Evolutionary conservation across 2,113 vertebrate genomes (phyloP), one percentile per base, ranked within the genome.

Genomic region (Ellobius talpinus): DNA sequence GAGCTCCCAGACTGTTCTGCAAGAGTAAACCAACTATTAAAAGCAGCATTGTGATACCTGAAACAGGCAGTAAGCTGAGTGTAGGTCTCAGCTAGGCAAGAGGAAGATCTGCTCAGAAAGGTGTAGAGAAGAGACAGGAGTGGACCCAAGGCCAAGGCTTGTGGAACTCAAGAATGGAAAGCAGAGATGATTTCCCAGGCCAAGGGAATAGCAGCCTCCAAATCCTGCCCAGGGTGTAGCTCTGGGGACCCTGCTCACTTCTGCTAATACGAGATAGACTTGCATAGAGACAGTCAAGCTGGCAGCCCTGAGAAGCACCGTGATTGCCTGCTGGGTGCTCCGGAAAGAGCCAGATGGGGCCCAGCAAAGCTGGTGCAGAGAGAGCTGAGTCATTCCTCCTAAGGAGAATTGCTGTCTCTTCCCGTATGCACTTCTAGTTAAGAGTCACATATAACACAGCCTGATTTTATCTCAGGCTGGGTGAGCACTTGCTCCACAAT

Each of bases 351-450:
- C 88, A 95, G 94, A 87, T 74, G 65, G 61, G 79, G 76, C 12
- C 19, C 7, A 0, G 19, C 13, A 50, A 90, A 68, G 61, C 61
- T 17, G 58, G 45, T 36, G 0, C 42, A 47, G 70, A 87, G 55
- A 79, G 47, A 86, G 91, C 94, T 66, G 82, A 97, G 87, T 89
- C 90, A 95, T 96, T 93, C 74, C 88, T 84, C 96, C 81, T 82
- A 88, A 94, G 55, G 23, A 19, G 92, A 96, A 68, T 91, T 95
- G 96, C 89, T 61, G 73, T 70, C 90, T 97, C 91, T 95, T 96
- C 90, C 79, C 3, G 0, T 9, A 0, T 76, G 36, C 89, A 92
- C 82, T 96, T 74, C n/a, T 86, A 93, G 66, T 92, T 87, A 91
- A 96, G 78, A 98, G 84, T 33, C 24, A 31, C 66, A 31, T 81